phyloP scores from a whole-genome alignment of 2,113 vertebrate species.

The Castor canadensis region DNA sequence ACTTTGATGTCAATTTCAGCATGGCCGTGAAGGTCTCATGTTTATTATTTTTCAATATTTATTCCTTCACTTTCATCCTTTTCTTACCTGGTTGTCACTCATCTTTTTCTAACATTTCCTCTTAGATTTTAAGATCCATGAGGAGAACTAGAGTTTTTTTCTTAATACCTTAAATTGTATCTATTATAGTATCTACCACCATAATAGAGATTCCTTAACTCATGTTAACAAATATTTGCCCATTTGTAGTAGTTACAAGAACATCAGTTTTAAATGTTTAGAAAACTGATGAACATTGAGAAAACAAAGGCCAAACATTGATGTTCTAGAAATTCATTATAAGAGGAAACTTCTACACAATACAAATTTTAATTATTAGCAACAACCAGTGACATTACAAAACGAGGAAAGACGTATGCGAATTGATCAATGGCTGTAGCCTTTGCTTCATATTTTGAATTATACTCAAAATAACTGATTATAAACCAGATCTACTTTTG shows the following conservation, averaged over 20 bases:
- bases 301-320: not conserved
- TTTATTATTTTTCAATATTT: not conserved
- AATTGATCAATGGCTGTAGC: not conserved
- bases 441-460: not conserved
- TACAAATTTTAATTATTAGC: not conserved
- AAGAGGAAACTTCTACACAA: not conserved
- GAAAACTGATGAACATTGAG: not conserved
- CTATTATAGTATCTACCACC: not conserved
- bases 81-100: not conserved
- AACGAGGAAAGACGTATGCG: not conserved
- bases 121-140: not conserved
- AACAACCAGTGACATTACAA: not conserved
- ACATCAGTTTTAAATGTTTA: not conserved
- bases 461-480: not conserved
- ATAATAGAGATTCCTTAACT: not conserved
- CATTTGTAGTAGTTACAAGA: not conserved
- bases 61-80: not conserved
- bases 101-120: not conserved
- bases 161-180: not conserved
- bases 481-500: not conserved
- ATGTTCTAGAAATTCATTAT: not conserved
- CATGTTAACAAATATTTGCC: not conserved
- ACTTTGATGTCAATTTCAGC: not conserved
- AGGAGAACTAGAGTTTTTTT: not conserved
- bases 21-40: not conserved